A percentile compares a stretch with the other conserved stretches of the same genome.
Conservation (phyloP, 1,140 invertebrate genomes). For the Zaprionus taronus region DNA sequence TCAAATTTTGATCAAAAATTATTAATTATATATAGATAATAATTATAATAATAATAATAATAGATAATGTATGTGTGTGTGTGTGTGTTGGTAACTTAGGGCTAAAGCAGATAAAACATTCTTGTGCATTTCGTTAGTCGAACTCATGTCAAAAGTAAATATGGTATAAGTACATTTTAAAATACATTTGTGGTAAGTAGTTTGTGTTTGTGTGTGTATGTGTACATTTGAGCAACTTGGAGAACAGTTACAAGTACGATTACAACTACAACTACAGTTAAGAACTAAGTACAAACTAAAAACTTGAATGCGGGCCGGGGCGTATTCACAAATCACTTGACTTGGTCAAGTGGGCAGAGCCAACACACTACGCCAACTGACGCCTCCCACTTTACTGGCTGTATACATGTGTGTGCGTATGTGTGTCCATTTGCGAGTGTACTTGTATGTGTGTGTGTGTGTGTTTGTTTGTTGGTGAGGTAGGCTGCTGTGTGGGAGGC, state of each 20-base stretch:
- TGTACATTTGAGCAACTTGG: conserved; percentile 78
- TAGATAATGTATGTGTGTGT: conserved; percentile 17
- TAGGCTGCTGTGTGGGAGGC: conserved; percentile 51
- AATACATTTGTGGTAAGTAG: conserved; percentile 58
- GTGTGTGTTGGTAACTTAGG: conserved; percentile 33
- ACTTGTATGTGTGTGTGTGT: conserved; percentile 22
- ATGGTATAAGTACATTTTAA: conserved; percentile 49
- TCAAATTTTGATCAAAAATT: conserved; percentile 37
- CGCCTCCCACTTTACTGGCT: conserved; percentile 1
- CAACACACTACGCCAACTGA: conserved; percentile 40
- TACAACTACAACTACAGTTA: conserved; percentile 49
- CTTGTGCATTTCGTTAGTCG: conserved; percentile 49
- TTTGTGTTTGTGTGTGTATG: conserved; percentile 31
- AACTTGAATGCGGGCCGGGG: conserved; percentile 57
- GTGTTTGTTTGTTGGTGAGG: conserved; percentile 60
- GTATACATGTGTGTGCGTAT: neutral
- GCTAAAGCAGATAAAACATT: conserved; percentile 45
- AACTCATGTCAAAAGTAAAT: conserved; percentile 29
- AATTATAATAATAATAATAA: conserved; percentile 23
- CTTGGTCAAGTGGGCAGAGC: conserved; percentile 73
- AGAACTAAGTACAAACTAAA: conserved; percentile 68
- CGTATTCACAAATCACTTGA: conserved; percentile 61
- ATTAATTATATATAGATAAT: conserved; percentile 15
- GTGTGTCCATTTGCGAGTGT: neutral
- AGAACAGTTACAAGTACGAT: conserved; percentile 56